These are phyloP conservation scores for Helicolenus hilgendorfi DNA, from an alignment of 2,797 vertebrate genomes.

Conservation along the genomic window DNA sequence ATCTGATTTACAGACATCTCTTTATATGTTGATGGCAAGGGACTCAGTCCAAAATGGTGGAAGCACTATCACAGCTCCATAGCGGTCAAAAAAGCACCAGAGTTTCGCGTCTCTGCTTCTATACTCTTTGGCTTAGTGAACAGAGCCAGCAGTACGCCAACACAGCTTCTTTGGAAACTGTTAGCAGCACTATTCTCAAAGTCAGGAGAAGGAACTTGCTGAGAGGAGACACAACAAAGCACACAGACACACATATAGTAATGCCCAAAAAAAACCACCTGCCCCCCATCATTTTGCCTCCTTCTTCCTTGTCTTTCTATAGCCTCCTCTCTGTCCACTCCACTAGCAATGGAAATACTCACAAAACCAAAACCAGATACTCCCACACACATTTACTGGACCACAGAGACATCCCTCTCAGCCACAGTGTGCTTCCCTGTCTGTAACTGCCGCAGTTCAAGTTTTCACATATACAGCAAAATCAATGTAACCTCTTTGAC, in stretches of 20 bases:
- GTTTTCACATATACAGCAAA: slow-evolving; percentile 23
- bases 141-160: slow-evolving; percentile 28
- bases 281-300: slow-evolving; percentile 39
- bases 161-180: slow-evolving; percentile 42
- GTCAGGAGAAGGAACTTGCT: slow-evolving; percentile 25
- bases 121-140: background rate
- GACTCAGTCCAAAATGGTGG: too few relatives aligned
- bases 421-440: background rate
- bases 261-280: slow-evolving; percentile 62
- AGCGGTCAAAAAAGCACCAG: too few relatives aligned
- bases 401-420: slow-evolving; percentile 12
- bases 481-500: background rate
- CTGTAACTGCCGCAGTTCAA: background rate
- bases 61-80: too few relatives aligned
- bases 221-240: slow-evolving; percentile 32
- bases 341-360: slow-evolving; percentile 16
- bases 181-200: slow-evolving; percentile 28
- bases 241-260: background rate
- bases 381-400: slow-evolving; percentile 26
- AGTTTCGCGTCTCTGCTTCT: too few relatives aligned
- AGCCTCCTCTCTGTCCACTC: slow-evolving; percentile 20
- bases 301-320: slow-evolving; percentile 40
- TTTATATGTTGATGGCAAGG: too few relatives aligned
- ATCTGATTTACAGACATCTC: too few relatives aligned
- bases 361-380: slow-evolving; percentile 45